Percentiles rank a stretch among this genome's conserved stretches.
phyloP scores from a whole-genome alignment of 2,113 vertebrate genomes.

The Charina bottae region DNA sequence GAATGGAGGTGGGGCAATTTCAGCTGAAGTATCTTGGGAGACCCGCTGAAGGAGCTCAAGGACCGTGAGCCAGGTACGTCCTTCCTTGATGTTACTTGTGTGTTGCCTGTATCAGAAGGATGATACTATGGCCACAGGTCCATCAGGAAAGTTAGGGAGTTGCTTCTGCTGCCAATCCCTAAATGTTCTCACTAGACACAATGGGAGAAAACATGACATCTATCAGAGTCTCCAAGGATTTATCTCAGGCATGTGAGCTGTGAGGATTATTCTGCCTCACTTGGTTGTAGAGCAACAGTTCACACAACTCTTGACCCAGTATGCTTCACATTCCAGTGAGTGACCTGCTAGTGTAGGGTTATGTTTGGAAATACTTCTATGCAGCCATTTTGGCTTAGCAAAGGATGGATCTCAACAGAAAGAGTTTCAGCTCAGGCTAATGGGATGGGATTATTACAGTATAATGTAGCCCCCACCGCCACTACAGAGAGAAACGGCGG shows the following conservation, averaged over 20 bases:
- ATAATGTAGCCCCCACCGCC: background rate
- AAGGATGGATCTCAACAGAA: background rate
- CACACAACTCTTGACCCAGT: background rate
- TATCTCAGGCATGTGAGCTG: background rate
- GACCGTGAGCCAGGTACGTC: too few relatives aligned
- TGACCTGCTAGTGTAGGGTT: background rate
- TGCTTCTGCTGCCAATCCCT: background rate
- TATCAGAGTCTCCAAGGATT: background rate
- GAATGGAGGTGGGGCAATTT: background rate
- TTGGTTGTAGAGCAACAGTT: background rate
- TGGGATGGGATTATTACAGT: fast-evolving
- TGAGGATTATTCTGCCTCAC: background rate
- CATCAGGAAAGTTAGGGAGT: background rate
- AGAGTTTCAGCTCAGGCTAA: slow-evolving; percentile 34
- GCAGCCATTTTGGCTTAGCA: background rate
- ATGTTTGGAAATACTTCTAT: background rate
- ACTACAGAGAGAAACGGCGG: fast-evolving
- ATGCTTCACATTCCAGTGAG: background rate
- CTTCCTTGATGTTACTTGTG: background rate
- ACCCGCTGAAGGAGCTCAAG: background rate
- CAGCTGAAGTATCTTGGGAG: background rate
- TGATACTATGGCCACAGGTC: background rate
- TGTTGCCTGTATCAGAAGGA: background rate
- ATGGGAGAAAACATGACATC: background rate
- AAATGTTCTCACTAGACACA: background rate